Base-by-base conservation (phyloP, 2,113 vertebrate genomes). In the Telmatochromis sp. region DNA sequence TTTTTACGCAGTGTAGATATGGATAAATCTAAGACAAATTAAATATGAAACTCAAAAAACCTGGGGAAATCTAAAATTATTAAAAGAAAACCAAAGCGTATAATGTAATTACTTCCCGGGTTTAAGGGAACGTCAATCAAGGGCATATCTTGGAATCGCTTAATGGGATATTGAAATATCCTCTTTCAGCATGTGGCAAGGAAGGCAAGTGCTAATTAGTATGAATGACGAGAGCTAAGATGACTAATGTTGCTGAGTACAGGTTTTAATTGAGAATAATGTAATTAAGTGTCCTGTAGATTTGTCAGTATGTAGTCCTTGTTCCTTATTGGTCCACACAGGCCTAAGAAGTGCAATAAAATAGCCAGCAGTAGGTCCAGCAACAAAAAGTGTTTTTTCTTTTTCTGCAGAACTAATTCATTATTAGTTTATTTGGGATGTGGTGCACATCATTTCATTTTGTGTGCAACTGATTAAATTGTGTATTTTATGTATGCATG, bases 251-350 rank as follows among this genome's bases (percentile, higher is more conserved):
- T 92, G 93, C 95, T 80, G 94, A 96, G 92, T 95, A 96, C 95
- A 93, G 95, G 87, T 96, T 96, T 96, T 96, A 96, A 96, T 97
- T 96, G 96, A 96, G 95, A 96, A 95, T 96, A 96, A 96, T 96
- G 94, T 95, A 96, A 96, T 95, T 91, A 94, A 94, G 91, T 95
- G 93, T 96, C 95, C 93, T 92, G 91, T 90, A 93, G 92, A 96
- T 96, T 95, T 94, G 92, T 94, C 93, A 95, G 93, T 89, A 82
- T 94, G 93, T 86, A 90, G 86, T 86, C 79, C 89, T 92, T 92
- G 92, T 93, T 95, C 86, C 85, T 94, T 87, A 94, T 91, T 93
- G 91, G 94, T 89, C 83, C 89, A 93, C 80, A 89, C 12, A 57
- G 80, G 53, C 83, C 63, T 83, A 45, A 80, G 53, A 78, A 13